Percentiles rank a stretch among this genome's conserved stretches.
Conservation (phyloP, 2,888 invertebrate genomes). For the Lingula anatina region DNA sequence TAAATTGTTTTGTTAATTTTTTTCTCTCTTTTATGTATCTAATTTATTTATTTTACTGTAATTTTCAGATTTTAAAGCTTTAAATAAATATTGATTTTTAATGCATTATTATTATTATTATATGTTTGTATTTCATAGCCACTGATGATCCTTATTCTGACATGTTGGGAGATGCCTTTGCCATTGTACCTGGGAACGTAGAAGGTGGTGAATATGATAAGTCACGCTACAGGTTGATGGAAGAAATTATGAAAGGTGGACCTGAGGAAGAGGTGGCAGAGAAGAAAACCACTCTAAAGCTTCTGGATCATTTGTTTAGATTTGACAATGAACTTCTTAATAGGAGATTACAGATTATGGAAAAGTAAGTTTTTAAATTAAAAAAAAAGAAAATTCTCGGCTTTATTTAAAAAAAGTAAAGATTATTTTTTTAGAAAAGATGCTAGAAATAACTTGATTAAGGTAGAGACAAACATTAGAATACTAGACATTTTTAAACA, state of each 20-base stretch:
- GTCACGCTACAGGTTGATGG: slow-evolving; percentile 34
- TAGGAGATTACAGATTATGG: slow-evolving; percentile 32
- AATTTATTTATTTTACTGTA: neutral
- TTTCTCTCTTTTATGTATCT: too few relatives aligned
- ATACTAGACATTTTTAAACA: too few relatives aligned
- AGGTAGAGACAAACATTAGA: too few relatives aligned
- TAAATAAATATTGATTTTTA: too few relatives aligned
- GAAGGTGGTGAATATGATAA: slow-evolving; percentile 42
- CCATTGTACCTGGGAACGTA: too few relatives aligned
- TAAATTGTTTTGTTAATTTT: too few relatives aligned
- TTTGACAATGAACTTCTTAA: slow-evolving; percentile 44
- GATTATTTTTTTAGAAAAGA: too few relatives aligned
- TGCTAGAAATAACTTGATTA: too few relatives aligned
- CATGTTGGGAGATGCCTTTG: slow-evolving; percentile 49
- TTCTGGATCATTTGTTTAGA: slow-evolving; percentile 38
- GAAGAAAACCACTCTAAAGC: slow-evolving; percentile 36
- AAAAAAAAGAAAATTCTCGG: neutral
- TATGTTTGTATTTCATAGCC: slow-evolving; percentile 19
- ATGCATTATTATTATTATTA: slow-evolving; percentile 1
- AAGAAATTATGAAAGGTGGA: slow-evolving; percentile 39
- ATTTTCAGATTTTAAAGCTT: too few relatives aligned
- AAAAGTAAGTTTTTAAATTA: slow-evolving; percentile 23
- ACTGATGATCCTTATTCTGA: slow-evolving; percentile 46
- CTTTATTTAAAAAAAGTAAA: too few relatives aligned
- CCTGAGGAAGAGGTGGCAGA: slow-evolving; percentile 18